These are phyloP conservation scores for Syngnathus floridae DNA, from an alignment of 2,113 vertebrate species.

Conservation along the genomic window DNA sequence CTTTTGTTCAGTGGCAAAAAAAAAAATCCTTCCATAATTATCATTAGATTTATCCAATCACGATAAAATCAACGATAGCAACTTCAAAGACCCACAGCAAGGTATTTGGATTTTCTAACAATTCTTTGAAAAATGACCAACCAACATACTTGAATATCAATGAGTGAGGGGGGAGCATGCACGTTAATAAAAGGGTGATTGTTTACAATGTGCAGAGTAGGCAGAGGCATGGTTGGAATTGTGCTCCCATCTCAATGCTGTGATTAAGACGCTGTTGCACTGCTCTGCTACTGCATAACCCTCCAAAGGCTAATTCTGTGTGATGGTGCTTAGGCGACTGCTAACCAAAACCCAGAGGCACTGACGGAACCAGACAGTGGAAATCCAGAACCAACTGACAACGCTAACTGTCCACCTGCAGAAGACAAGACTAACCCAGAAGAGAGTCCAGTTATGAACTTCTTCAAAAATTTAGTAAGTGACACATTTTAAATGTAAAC, in stretches of 20 bases:
- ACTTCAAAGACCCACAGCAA: slow-evolving; percentile 15
- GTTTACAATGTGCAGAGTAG: slow-evolving; percentile 69
- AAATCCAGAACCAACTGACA: slow-evolving; percentile 28
- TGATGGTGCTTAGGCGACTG: slow-evolving; percentile 63
- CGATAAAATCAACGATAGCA: neutral
- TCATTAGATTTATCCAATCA: neutral
- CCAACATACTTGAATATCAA: slow-evolving; percentile 76
- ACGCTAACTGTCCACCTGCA: slow-evolving; percentile 26
- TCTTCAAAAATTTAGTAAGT: slow-evolving; percentile 94
- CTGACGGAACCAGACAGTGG: slow-evolving; percentile 35
- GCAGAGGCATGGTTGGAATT: slow-evolving; percentile 79
- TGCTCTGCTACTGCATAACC: slow-evolving; percentile 49
- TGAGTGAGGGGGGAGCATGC: slow-evolving; percentile 64
- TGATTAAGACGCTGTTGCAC: slow-evolving; percentile 66
- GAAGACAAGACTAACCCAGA: slow-evolving; percentile 54
- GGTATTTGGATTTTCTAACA: slow-evolving; percentile 44
- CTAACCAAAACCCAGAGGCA: slow-evolving; percentile 46
- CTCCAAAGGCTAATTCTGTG: slow-evolving; percentile 60
- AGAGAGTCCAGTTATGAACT: slow-evolving; percentile 88
- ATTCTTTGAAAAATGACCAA: slow-evolving; percentile 55
- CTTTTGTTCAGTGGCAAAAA: too few species aligned
- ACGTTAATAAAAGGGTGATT: slow-evolving; percentile 74
- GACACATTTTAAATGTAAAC: neutral
- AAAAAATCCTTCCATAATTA: too few species aligned
- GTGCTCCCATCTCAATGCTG: slow-evolving; percentile 71